phyloP scores from a whole-genome alignment of 2,113 vertebrate genomes.

The Ciconia maguari region DNA sequence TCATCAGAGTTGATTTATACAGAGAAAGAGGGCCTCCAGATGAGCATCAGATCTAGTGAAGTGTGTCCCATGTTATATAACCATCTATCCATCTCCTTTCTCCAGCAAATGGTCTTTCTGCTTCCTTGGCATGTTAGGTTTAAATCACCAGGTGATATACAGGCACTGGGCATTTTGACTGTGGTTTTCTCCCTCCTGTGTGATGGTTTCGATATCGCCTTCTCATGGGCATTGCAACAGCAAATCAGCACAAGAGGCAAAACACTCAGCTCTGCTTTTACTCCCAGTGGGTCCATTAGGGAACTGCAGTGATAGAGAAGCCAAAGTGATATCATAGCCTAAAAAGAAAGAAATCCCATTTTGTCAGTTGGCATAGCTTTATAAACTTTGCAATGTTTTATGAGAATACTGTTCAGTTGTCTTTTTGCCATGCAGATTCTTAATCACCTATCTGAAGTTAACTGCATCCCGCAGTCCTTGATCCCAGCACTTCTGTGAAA shows the following conservation, averaged over 20 bases:
- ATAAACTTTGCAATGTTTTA: background rate
- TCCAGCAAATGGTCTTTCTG: background rate
- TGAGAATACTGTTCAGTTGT: background rate
- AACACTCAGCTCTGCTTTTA: background rate
- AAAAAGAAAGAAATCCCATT: background rate
- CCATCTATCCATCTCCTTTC: background rate
- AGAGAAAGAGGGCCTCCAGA: background rate
- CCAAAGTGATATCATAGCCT: background rate
- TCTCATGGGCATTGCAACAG: background rate
- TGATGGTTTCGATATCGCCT: background rate
- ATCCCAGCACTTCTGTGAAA: background rate
- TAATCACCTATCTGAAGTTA: background rate
- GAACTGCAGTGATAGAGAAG: background rate
- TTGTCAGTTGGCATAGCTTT: background rate
- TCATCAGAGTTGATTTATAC: background rate
- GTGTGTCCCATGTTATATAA: accelerated
- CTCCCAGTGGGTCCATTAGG: background rate
- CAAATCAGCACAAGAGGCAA: background rate
- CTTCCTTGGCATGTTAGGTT: background rate
- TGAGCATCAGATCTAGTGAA: background rate
- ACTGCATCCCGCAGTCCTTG: background rate
- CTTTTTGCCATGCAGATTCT: background rate
- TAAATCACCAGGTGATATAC: background rate
- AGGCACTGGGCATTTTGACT: background rate
- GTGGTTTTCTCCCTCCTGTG: background rate